Percentiles rank a stretch among this genome's conserved stretches.
Conservation (phyloP, 2,888 invertebrate species). For the Lordiphosa fenestrarum region DNA sequence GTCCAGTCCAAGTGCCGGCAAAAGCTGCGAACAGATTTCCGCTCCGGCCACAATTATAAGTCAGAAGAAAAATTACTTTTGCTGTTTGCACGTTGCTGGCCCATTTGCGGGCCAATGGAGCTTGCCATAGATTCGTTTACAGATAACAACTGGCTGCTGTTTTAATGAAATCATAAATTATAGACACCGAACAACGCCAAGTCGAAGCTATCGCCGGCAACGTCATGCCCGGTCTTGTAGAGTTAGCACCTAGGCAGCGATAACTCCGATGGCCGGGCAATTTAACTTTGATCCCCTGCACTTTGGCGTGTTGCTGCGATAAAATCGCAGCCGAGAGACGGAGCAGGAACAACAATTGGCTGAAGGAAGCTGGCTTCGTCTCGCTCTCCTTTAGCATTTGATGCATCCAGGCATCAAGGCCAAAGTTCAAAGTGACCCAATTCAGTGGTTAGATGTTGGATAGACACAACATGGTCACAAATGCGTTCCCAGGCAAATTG, state of each 20-base stretch:
- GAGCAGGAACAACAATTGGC: constrained; percentile 16
- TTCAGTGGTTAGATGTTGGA: constrained; percentile 51
- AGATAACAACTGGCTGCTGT: constrained; percentile 64
- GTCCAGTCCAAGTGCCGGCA: constrained; percentile 49
- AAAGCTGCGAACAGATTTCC: constrained; percentile 45
- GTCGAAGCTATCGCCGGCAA: constrained; percentile 48
- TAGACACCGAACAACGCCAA: constrained; percentile 59
- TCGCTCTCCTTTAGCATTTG: constrained; percentile 29
- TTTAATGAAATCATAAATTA: constrained; percentile 80
- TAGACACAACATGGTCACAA: constrained; percentile 23
- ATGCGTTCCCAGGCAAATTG: constrained; percentile 67
- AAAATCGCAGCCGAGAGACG: constrained; percentile 47
- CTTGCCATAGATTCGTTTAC: constrained; percentile 75
- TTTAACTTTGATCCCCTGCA: constrained; percentile 72
- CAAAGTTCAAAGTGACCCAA: constrained; percentile 74
- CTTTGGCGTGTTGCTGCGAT: constrained; percentile 71
- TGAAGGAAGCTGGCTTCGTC: constrained; percentile 14
- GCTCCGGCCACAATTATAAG: constrained; percentile 66
- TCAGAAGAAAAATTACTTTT: constrained; percentile 68
- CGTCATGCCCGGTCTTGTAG: constrained; percentile 69
- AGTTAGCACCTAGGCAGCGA: constrained; percentile 67
- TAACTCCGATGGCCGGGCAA: constrained; percentile 57
- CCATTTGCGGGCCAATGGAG: constrained; percentile 46
- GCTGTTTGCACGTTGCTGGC: constrained; percentile 75
- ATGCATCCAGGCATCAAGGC: constrained; percentile 50